These are phyloP conservation scores for Nasonia vitripennis DNA, from an alignment of 1,140 invertebrate species.

Conservation along the genomic window DNA sequence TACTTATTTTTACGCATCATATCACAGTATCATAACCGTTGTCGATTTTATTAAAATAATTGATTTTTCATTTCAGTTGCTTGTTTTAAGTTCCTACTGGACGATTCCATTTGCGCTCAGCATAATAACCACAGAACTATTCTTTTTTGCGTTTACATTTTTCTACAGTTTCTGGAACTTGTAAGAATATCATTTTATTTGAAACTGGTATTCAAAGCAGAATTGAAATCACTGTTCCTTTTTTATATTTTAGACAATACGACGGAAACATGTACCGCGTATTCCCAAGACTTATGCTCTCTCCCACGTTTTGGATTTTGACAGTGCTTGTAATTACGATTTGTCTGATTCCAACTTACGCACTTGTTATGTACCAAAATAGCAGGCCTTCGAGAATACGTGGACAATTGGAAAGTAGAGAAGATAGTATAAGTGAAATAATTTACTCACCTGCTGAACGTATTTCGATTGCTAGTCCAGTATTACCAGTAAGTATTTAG, in stretches of 20 bases:
- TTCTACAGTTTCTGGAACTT: constrained; percentile 38
- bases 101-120: constrained; percentile 78
- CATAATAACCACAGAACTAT: constrained; percentile 77
- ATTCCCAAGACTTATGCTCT: constrained; percentile 77
- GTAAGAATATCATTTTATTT: constrained; percentile 38
- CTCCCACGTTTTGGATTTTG: constrained; percentile 79
- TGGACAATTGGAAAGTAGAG: constrained; percentile 38
- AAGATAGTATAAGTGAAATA: constrained; percentile 45
- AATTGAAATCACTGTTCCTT: constrained; percentile 34
- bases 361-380: constrained; percentile 63
- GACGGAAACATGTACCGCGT: constrained; percentile 80
- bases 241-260: constrained; percentile 71
- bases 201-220: constrained; percentile 33
- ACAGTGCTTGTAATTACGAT: constrained; percentile 76
- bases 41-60: background rate
- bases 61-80: constrained; percentile 74
- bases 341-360: constrained; percentile 79
- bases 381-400: constrained; percentile 56
- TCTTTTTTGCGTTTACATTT: constrained; percentile 71
- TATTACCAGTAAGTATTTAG: constrained; percentile 10
- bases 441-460: constrained; percentile 11
- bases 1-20: constrained; percentile 49
- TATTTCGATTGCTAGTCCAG: background rate
- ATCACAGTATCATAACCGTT: background rate
- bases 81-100: constrained; percentile 81